Conservation (phyloP, 2,888 invertebrate species). For the Conops quadrifasciatus region DNA sequence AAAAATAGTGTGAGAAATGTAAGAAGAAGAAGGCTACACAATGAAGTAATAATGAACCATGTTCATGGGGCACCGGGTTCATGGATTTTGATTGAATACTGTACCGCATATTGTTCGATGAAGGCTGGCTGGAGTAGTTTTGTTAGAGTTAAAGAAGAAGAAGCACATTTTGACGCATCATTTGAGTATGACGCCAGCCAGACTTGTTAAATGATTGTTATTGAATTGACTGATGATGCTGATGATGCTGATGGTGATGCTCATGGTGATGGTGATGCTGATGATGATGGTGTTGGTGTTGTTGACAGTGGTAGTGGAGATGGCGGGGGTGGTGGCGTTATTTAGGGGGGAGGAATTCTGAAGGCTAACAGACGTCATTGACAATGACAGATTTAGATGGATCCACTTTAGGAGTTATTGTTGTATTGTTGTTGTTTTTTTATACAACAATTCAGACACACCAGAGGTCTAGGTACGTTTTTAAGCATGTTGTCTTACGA, state of each 20-base stretch:
- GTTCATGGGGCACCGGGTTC: constrained; percentile 29
- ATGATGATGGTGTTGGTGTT: no score
- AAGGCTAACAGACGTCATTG: constrained; percentile 38
- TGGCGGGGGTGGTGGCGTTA: not conserved
- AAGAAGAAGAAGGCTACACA: constrained; percentile 11
- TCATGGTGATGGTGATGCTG: no score
- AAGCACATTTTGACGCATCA: no score
- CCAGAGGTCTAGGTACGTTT: no score
- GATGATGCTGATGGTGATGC: not conserved
- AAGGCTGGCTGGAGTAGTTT: constrained; percentile 37
- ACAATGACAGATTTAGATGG: constrained; percentile 45
- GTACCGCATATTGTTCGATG: constrained; percentile 42
- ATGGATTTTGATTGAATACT: constrained; percentile 40
- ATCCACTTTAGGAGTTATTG: constrained; percentile 8
- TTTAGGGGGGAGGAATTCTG: not conserved
- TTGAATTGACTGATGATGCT: not conserved
- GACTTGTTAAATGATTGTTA: no score
- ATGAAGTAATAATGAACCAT: constrained; percentile 33
- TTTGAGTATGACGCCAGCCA: no score
- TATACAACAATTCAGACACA: no score
- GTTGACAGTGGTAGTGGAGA: no score
- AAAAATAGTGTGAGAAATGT: not conserved
- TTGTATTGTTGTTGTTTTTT: not conserved
- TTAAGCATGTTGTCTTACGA: no score
- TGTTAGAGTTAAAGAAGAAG: not conserved